A percentile compares a stretch with the other conserved stretches of the same genome.
phyloP scores from a whole-genome alignment of 2,113 vertebrate genomes.

The Etia nguti region DNA sequence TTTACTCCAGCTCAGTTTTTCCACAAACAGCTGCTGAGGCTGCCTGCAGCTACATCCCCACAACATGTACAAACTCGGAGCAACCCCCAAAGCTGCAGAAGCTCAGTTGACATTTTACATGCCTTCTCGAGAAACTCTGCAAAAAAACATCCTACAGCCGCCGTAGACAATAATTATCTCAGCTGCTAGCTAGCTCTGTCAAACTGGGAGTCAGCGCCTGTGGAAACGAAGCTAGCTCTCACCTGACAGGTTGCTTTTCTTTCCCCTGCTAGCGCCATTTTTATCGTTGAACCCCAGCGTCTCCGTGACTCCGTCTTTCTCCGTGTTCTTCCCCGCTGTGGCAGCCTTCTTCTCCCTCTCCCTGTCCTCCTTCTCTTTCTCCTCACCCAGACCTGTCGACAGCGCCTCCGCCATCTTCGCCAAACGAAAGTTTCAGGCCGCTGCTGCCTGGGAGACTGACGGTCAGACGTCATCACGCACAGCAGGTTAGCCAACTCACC shows the following conservation, averaged over 20 bases:
- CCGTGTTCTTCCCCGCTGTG: slow-evolving; percentile 14
- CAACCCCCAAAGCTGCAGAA: not conserved
- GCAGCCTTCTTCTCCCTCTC: slow-evolving; percentile 29
- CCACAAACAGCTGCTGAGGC: not conserved
- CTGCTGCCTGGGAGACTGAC: slow-evolving; percentile 41
- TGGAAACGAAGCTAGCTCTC: slow-evolving; percentile 21
- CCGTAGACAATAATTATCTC: not conserved
- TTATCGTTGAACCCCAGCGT: slow-evolving; percentile 68
- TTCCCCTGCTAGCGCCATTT: slow-evolving; percentile 50
- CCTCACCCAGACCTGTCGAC: slow-evolving; percentile 67
- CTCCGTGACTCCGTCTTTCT: slow-evolving; percentile 58
- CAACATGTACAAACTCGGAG: not conserved
- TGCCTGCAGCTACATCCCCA: not conserved
- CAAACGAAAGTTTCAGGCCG: slow-evolving; percentile 43
- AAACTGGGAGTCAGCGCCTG: not conserved
- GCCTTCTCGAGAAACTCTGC: not conserved
- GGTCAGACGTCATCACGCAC: slow-evolving; percentile 43
- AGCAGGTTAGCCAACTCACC: not conserved
- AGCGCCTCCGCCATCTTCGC: slow-evolving; percentile 79
- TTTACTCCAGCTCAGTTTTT: not conserved
- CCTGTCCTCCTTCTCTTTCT: slow-evolving; percentile 63
- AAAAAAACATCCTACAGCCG: not conserved
- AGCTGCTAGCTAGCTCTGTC: slow-evolving; percentile 9
- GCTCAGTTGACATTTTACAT: not conserved
- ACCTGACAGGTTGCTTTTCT: slow-evolving; percentile 75